Base-by-base conservation (phyloP, 2,888 invertebrate species). In the Thereva unica region DNA sequence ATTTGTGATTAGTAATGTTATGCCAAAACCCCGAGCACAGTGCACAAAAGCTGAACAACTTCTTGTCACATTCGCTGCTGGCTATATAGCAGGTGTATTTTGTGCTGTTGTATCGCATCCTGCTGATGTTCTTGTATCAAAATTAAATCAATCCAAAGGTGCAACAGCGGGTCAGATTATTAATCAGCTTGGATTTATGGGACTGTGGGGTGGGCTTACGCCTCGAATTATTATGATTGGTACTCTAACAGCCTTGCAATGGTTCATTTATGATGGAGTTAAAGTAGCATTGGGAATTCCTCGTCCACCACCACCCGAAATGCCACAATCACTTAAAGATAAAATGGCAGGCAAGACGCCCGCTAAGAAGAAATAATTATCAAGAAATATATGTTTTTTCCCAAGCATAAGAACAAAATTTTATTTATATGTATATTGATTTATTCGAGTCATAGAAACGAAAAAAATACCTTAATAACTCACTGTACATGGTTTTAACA, bases 181-280 rank as follows among this genome's bases (percentile, higher is more conserved):
- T 47, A 80, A 76, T 72, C 76, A 75, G 5, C 74, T 82, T 66
- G 81, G 82, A 70, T 82, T 82, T 68, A 56, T 69, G 54, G 72
- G 72, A 37, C 70, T 71, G 71, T 73, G 73, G 73, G 90, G 92
- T 83, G 96, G 96, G 70, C 85, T 96, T 55, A 86, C 86, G 53
- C 93, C 96, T 69, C 92, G 96, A 85, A 97, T 97, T 76, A 85
- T 97, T 74, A 97, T 97, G 96, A 96, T 97, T 75, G 97, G 96
- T 85, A 97, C 96, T 7, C 86, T 97, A 74, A 97, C 96, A 40
- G 96, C 93, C 6, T 86, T 93, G 71, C 96, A 97, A 80, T 97
- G 96, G 96, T 96, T 95, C 86, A 95, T 96, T 83, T 96, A 96
- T 75, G 96, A 97, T 77, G 93, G 91, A n/a, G 95, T 95, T 71